phyloP scores from a whole-genome alignment of 2,888 invertebrate genomes.

The Mechanitis messenoides region DNA sequence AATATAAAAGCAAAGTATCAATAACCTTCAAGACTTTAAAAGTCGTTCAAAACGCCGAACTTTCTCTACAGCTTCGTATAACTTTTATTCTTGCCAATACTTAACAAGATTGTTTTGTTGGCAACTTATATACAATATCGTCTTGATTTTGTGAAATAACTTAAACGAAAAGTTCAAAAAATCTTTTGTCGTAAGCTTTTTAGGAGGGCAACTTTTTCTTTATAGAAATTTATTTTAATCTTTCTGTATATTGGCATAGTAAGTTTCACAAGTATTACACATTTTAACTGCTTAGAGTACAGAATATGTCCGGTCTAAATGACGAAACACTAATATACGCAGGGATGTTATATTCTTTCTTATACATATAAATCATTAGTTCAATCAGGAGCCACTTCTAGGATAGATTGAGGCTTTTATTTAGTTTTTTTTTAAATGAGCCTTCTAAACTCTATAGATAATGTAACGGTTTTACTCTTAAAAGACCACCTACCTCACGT shows the following conservation, averaged over 20 bases:
- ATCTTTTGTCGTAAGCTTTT: slow-evolving; percentile 1
- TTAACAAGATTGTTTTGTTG: slow-evolving; percentile 22
- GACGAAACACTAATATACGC: too few species aligned
- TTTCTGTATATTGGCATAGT: background rate
- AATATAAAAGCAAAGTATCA: slow-evolving; percentile 4
- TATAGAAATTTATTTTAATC: background rate
- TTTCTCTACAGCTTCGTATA: slow-evolving; percentile 10
- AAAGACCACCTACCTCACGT: too few species aligned
- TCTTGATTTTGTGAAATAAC: slow-evolving; percentile 3
- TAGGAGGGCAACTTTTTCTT: background rate
- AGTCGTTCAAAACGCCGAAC: slow-evolving; percentile 8
- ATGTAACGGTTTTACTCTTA: too few species aligned
- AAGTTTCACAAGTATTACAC: too few species aligned
- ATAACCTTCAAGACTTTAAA: slow-evolving; percentile 6
- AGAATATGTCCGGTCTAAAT: too few species aligned
- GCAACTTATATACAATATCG: slow-evolving; percentile 18
- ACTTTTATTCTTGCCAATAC: slow-evolving; percentile 16
- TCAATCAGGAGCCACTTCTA: too few species aligned
- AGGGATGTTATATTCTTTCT: too few species aligned
- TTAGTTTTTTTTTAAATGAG: too few species aligned
- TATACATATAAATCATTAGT: too few species aligned
- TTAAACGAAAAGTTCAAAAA: slow-evolving; percentile 5
- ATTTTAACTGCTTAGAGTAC: too few species aligned
- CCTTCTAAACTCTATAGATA: too few species aligned
- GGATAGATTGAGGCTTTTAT: too few species aligned